Conservation (phyloP, 2,797 vertebrate species). For the Sebastes minor region DNA sequence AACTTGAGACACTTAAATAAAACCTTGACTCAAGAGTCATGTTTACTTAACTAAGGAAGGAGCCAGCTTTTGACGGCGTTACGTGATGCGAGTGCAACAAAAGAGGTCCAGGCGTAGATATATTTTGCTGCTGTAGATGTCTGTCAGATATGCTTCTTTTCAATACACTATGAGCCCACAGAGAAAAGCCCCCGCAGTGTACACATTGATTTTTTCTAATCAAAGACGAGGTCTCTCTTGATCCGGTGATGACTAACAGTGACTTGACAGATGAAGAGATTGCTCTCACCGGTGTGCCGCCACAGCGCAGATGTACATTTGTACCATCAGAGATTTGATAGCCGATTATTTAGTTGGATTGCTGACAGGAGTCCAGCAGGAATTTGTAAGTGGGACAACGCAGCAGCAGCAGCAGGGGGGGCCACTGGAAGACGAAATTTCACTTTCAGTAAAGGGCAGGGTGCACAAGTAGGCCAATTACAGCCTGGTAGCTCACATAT, state of each 20-base stretch:
- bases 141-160: conserved; percentile 64
- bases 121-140: conserved; percentile 54
- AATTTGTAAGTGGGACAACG: conserved; percentile 55
- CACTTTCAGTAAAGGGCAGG: conserved; percentile 37
- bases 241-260: conserved; percentile 65
- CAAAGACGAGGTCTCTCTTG: conserved; percentile 60
- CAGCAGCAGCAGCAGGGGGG: conserved; percentile 4
- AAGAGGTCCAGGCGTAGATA: conserved; percentile 35
- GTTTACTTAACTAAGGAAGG: conserved; percentile 18
- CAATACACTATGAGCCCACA: conserved; percentile 55
- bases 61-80: conserved; percentile 17
- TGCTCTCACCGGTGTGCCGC: conserved; percentile 25
- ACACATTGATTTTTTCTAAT: conserved; percentile 73
- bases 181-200: conserved; percentile 66
- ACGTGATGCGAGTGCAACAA: conserved; percentile 38
- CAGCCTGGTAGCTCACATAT: conserved; percentile 35
- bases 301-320: conserved; percentile 40
- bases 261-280: conserved; percentile 67
- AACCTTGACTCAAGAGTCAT: conserved; percentile 42
- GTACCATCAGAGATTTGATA: conserved; percentile 48
- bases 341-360: conserved; percentile 47
- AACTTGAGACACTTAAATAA: conserved; percentile 11
- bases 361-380: conserved; percentile 49
- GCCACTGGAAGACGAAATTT: conserved; percentile 36
- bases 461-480: conserved; percentile 50